These are phyloP conservation scores for Phyto melanocephala DNA, from an alignment of 2,888 invertebrate species.

Conservation along the genomic window DNA sequence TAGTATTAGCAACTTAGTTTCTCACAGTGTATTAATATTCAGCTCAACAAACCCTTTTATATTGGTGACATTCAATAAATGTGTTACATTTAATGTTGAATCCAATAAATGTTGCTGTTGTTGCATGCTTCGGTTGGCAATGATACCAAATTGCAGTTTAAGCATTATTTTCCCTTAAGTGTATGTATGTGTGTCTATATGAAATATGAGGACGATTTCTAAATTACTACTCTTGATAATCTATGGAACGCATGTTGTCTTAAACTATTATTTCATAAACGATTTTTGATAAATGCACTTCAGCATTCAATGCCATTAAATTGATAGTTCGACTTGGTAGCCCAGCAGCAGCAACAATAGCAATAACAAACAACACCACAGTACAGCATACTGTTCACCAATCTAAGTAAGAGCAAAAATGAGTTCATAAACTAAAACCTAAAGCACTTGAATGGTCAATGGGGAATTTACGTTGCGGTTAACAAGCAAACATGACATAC, in stretches of 20 bases:
- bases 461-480: constrained; percentile 59
- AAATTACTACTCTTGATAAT: constrained; percentile 56
- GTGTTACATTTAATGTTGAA: constrained; percentile 51
- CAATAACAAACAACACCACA: neutral
- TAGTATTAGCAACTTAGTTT: neutral
- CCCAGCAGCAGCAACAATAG: constrained; percentile 14
- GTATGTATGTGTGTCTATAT: neutral
- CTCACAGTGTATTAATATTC: constrained; percentile 18
- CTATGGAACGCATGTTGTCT: constrained; percentile 60
- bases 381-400: neutral
- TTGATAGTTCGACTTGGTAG: constrained; percentile 62
- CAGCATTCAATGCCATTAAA: constrained; percentile 65
- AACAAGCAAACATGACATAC: constrained; percentile 58
- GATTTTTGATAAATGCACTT: constrained; percentile 70
- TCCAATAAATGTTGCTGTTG: constrained; percentile 45
- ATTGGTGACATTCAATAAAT: constrained; percentile 57
- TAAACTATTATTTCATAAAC: constrained; percentile 69
- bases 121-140: constrained; percentile 41
- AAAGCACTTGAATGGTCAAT: constrained; percentile 59
- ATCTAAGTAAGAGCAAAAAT: constrained; percentile 22
- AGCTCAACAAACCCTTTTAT: constrained; percentile 6
- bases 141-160: constrained; percentile 42
- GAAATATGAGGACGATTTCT: constrained; percentile 59
- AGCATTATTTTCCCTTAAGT: constrained; percentile 12
- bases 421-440: constrained; percentile 63